Evolutionary conservation across 2,888 invertebrate species (phyloP).

Genomic region (Drosophila sordidapex): DNA sequence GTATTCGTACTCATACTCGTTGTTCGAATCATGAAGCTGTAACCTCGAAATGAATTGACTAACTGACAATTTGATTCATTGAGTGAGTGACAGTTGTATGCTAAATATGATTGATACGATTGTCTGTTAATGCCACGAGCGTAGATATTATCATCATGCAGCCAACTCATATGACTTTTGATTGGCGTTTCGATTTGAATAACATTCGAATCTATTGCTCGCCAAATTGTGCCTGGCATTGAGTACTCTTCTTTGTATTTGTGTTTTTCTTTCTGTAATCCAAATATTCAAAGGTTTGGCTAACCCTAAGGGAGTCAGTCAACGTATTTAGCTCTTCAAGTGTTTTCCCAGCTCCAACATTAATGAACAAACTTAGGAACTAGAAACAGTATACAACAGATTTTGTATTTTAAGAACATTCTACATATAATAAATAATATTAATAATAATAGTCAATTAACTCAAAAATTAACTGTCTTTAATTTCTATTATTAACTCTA

Average conservation of each 20-base stretch:
- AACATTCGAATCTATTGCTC: conserved; percentile 22
- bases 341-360: not conserved
- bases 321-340: conserved; percentile 7
- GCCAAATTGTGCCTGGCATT: conserved; percentile 27
- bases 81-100: conserved; percentile 70
- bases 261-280: not conserved
- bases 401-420: not conserved
- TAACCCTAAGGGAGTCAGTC: not conserved
- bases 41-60: conserved; percentile 30
- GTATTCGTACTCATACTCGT: too few relatives aligned
- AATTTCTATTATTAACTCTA: not conserved
- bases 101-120: conserved; percentile 77
- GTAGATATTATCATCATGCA: conserved; percentile 50
- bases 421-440: not conserved
- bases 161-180: conserved; percentile 25
- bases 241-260: conserved; percentile 14
- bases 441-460: not conserved
- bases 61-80: conserved; percentile 37
- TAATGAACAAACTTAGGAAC: not conserved
- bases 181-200: conserved; percentile 47
- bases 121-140: conserved; percentile 52
- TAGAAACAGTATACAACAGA: not conserved
- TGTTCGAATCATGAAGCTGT: conserved; percentile 4
- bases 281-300: conserved; percentile 5
- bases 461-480: not conserved